Evolutionary conservation across 2,113 vertebrate genomes (phyloP).

Genomic region (Reinhardtius hippoglossoides): DNA sequence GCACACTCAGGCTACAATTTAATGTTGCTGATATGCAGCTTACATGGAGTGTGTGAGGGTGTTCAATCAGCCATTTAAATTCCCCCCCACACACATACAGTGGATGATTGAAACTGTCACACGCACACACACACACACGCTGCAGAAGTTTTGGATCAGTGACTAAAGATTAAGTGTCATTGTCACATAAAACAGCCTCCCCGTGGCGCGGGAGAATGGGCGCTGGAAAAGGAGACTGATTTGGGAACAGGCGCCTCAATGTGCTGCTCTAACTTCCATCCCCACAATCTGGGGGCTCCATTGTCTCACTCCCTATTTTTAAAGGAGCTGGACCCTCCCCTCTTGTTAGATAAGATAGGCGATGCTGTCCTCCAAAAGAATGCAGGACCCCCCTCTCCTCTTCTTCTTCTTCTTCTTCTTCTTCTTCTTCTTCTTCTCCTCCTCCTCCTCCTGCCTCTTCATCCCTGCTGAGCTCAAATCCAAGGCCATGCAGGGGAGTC

Average conservation of each 20-base stretch:
- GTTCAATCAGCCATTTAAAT: constrained; percentile 26
- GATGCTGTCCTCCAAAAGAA: constrained; percentile 71
- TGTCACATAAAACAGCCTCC: constrained; percentile 92
- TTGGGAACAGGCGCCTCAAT: constrained; percentile 81
- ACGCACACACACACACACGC: not conserved
- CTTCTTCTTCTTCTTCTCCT: not conserved
- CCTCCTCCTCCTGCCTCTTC: not conserved
- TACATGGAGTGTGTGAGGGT: not conserved
- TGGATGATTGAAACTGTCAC: constrained; percentile 24
- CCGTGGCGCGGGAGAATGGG: constrained; percentile 84
- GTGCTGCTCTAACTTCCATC: constrained; percentile 88
- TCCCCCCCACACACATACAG: constrained; percentile 50
- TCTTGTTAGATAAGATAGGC: constrained; percentile 86
- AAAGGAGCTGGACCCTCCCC: constrained; percentile 86
- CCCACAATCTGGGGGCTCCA: constrained; percentile 79
- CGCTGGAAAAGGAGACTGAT: constrained; percentile 69
- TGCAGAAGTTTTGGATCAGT: constrained; percentile 52
- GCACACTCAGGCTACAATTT: too few species aligned
- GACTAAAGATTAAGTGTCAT: constrained; percentile 90
- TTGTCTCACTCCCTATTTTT: constrained; percentile 83
- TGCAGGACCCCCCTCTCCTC: constrained; percentile 22
- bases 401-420: too few species aligned
- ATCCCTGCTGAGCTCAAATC: constrained; percentile 63
- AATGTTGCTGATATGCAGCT: not conserved
- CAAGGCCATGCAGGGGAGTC: constrained; percentile 61